phyloP scores from a whole-genome alignment of 2,888 invertebrate species.

The Scrobipalpa costella region DNA sequence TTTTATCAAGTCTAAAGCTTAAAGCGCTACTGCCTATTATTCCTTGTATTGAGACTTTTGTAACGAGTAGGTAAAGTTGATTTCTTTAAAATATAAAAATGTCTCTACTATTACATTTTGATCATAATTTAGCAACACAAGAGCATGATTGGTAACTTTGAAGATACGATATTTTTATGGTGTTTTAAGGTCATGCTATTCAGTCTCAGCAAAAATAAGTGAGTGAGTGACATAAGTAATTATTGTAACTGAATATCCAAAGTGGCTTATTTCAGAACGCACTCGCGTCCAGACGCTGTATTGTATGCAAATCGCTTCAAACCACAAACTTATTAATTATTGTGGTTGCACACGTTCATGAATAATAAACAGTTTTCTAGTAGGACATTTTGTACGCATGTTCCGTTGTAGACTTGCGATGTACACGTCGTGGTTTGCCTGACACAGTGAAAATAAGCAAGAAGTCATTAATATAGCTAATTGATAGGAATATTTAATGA shows the following conservation, averaged over 20 bases:
- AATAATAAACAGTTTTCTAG: conserved; percentile 66
- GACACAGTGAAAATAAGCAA: background rate
- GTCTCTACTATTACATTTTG: too few relatives aligned
- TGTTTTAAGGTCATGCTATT: background rate
- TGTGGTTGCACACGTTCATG: conserved; percentile 59
- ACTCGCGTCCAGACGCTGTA: conserved; percentile 61
- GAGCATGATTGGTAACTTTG: too few relatives aligned
- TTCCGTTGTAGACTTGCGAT: conserved; percentile 41
- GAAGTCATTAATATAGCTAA: too few relatives aligned
- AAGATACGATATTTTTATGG: background rate
- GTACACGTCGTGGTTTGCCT: conserved; percentile 24
- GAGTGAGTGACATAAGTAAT: conserved; percentile 43
- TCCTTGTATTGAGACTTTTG: too few relatives aligned
- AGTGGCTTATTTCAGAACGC: conserved; percentile 53
- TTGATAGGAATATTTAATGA: too few relatives aligned
- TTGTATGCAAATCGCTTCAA: conserved; percentile 72
- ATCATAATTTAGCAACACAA: too few relatives aligned
- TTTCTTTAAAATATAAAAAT: too few relatives aligned
- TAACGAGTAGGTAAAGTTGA: too few relatives aligned
- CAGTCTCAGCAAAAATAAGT: conserved; percentile 14
- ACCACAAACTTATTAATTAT: conserved; percentile 79
- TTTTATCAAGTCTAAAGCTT: too few relatives aligned
- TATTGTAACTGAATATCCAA: conserved; percentile 44
- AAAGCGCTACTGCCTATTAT: too few relatives aligned
- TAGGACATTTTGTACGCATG: conserved; percentile 35